These are phyloP conservation scores for Anguilla anguilla DNA, from an alignment of 2,797 vertebrate genomes.

Conservation along the genomic window DNA sequence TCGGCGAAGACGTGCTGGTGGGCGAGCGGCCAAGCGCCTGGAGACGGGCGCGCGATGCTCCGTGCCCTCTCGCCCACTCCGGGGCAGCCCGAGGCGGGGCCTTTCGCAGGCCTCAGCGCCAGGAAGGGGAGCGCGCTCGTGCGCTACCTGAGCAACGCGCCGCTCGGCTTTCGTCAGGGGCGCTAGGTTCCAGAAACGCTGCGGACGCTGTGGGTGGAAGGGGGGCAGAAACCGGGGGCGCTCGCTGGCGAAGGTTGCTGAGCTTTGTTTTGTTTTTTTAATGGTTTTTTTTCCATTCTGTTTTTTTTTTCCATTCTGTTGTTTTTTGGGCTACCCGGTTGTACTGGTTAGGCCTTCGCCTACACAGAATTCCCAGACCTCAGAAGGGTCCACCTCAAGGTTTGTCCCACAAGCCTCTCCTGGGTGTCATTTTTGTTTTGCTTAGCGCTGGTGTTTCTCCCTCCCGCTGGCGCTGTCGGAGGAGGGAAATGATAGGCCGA, in stretches of 20 bases:
- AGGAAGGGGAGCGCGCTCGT: background rate
- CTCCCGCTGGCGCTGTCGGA: slow-evolving; percentile 9
- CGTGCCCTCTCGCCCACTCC: slow-evolving; percentile 20
- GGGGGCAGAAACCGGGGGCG: slow-evolving; percentile 14
- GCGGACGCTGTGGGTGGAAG: background rate
- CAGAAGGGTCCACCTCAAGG: slow-evolving; percentile 13
- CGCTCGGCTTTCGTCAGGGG: background rate
- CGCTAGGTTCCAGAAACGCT: background rate
- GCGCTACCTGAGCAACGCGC: background rate
- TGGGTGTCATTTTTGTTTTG: slow-evolving; percentile 28
- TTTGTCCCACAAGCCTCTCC: slow-evolving; percentile 13
- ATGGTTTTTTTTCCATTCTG: background rate
- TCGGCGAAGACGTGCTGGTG: slow-evolving; percentile 12
- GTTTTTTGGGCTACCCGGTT: background rate
- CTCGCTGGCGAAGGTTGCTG: background rate
- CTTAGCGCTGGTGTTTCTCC: slow-evolving; percentile 5
- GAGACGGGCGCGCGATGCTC: slow-evolving; percentile 2
- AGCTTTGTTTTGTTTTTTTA: background rate
- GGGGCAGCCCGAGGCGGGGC: background rate
- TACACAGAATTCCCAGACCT: slow-evolving; percentile 24
- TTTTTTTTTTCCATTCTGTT: background rate
- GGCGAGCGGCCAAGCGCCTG: background rate
- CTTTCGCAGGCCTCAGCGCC: background rate
- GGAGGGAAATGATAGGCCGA: slow-evolving; percentile 53
- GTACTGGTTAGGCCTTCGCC: background rate